Conservation (phyloP, 2,888 invertebrate genomes). For the Chironomus tentans region DNA sequence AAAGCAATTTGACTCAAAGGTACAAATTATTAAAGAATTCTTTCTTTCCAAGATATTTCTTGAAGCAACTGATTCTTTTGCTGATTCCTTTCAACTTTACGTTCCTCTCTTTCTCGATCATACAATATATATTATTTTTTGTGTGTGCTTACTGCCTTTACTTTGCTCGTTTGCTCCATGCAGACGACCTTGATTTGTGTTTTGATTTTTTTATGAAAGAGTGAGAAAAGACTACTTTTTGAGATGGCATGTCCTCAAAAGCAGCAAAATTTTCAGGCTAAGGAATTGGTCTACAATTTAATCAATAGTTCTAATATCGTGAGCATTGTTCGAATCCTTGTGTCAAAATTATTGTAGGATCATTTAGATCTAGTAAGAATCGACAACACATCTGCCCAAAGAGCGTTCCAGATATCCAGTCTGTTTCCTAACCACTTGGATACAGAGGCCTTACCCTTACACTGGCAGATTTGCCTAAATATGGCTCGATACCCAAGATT, state of each 20-base stretch:
- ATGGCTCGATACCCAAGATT: no score
- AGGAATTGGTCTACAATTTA: no score
- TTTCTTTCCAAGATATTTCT: background rate
- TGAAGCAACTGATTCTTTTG: background rate
- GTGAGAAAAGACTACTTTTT: background rate
- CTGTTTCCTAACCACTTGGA: no score
- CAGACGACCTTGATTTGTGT: conserved; percentile 21
- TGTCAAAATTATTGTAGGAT: no score
- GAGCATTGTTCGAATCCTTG: no score
- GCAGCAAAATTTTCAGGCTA: no score
- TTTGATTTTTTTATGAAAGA: background rate
- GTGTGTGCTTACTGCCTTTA: background rate
- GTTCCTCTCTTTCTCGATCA: background rate
- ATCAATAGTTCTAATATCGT: no score
- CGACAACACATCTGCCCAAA: no score
- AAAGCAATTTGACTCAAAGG: conserved; percentile 10
- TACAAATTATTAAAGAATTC: conserved; percentile 19
- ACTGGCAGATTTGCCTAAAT: no score
- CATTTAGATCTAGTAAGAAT: no score
- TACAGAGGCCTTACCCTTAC: no score
- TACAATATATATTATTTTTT: background rate
- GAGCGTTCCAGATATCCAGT: no score
- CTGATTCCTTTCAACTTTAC: background rate
- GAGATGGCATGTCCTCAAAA: background rate
- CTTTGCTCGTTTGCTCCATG: background rate